A percentile compares a stretch with the other conserved stretches of the same genome.
phyloP scores from a whole-genome alignment of 2,888 invertebrate genomes.

The Sarcophaga subvicina region DNA sequence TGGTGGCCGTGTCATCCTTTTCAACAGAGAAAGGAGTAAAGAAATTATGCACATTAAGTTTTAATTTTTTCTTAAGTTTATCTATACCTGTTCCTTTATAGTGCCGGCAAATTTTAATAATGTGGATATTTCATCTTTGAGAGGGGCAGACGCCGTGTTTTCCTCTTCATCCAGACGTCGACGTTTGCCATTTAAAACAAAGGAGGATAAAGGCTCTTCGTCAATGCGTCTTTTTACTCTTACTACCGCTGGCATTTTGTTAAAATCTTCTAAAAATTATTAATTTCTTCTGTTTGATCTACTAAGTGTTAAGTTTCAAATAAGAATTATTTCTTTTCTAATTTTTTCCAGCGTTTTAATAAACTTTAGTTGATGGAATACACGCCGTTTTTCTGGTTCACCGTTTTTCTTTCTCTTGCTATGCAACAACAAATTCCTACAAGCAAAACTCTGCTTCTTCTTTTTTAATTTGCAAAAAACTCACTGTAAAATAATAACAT shows the following conservation, averaged over 20 bases:
- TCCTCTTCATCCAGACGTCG: conserved; percentile 83
- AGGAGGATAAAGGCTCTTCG: conserved; percentile 87
- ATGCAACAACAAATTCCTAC: conserved; percentile 24
- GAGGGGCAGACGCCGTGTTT: conserved; percentile 47
- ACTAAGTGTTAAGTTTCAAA: background rate
- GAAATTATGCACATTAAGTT: background rate
- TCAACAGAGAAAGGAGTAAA: background rate
- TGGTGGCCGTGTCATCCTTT: conserved; percentile 82
- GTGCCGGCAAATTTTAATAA: conserved; percentile 89
- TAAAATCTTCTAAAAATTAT: background rate
- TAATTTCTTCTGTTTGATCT: background rate
- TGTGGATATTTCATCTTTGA: conserved; percentile 83
- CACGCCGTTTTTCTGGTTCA: conserved; percentile 40
- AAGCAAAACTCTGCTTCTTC: conserved; percentile 27
- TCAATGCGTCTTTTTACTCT: conserved; percentile 88
- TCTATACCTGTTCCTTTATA: conserved; percentile 85
- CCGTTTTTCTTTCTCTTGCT: background rate
- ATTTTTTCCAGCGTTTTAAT: background rate
- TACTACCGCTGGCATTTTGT: conserved; percentile 83
- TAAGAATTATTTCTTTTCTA: conserved; percentile 4
- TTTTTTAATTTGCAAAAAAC: conserved; percentile 3
- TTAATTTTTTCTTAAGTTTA: background rate
- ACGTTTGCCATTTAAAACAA: conserved; percentile 88
- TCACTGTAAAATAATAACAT: background rate
- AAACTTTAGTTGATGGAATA: background rate